These are phyloP conservation scores for Onychomys torridus DNA, from an alignment of 2,797 vertebrate genomes.

Conservation along the genomic window DNA sequence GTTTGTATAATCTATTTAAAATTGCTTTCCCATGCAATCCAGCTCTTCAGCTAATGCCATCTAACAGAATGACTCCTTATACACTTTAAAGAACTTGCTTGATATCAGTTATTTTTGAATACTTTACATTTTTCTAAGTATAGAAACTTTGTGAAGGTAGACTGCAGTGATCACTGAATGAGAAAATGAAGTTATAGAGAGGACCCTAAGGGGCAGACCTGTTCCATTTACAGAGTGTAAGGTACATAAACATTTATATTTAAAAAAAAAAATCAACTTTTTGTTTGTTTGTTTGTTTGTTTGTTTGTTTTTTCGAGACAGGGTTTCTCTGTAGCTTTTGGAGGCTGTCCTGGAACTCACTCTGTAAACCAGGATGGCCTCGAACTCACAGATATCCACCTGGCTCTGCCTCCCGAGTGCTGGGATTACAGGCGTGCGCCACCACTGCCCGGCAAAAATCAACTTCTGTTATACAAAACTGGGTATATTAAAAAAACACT, in stretches of 20 bases:
- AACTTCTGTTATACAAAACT: not conserved
- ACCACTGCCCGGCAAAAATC: too few species aligned
- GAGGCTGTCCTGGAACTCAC: too few species aligned
- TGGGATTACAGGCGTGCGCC: too few species aligned
- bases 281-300: too few species aligned
- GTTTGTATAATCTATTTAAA: not conserved
- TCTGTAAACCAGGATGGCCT: too few species aligned
- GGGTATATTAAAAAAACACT: conserved; percentile 1
- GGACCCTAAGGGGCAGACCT: not conserved
- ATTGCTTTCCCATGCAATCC: not conserved
- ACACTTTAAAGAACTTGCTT: conserved; percentile 3
- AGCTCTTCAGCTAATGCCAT: not conserved
- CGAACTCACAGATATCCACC: too few species aligned
- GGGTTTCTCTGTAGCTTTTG: too few species aligned
- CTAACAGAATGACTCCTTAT: conserved; percentile 11
- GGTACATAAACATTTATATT: not conserved
- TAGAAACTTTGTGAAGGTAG: conserved; percentile 3
- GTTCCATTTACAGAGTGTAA: not conserved
- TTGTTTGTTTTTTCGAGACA: too few species aligned
- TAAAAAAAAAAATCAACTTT: too few species aligned
- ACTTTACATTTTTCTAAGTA: not conserved
- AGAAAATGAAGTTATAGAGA: not conserved
- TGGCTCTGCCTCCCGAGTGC: too few species aligned
- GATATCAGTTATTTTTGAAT: conserved; percentile 19
- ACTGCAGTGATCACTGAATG: not conserved